phyloP scores from a whole-genome alignment of 1,140 invertebrate genomes.

The Hylaeus anthracinus region DNA sequence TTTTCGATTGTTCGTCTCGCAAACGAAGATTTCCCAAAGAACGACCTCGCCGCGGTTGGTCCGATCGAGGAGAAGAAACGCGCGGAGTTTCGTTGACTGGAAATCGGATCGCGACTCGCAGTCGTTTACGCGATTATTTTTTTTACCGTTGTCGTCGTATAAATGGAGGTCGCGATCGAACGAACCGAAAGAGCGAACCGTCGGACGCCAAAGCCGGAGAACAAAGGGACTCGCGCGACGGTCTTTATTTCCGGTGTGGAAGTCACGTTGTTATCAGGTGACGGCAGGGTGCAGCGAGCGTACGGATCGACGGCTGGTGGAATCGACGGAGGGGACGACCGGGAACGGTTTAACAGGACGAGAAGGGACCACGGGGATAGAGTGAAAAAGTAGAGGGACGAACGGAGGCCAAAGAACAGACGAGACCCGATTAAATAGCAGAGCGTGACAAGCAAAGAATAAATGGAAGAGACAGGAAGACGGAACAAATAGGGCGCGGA shows the following conservation, averaged over 20 bases:
- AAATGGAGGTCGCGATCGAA: constrained; percentile 54
- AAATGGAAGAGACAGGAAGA: not conserved
- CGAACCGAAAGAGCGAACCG: constrained; percentile 38
- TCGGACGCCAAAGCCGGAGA: not conserved
- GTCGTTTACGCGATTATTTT: constrained; percentile 58
- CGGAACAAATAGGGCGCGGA: not conserved
- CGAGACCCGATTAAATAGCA: constrained; percentile 23
- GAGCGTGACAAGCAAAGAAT: constrained; percentile 11
- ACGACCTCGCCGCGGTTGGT: not conserved
- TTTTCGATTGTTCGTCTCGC: no score
- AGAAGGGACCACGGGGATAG: constrained; percentile 4
- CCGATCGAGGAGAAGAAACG: not conserved
- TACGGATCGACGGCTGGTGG: constrained; percentile 7
- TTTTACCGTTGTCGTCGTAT: constrained; percentile 11
- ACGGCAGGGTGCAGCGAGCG: constrained; percentile 20
- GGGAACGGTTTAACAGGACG: constrained; percentile 2
- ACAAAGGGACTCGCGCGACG: constrained; percentile 37
- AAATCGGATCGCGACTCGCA: constrained; percentile 28
- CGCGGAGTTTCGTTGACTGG: no score
- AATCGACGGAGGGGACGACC: no score
- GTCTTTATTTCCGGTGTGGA: constrained; percentile 38
- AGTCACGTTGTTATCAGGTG: constrained; percentile 40
- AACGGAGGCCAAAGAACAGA: not conserved
- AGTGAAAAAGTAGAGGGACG: not conserved
- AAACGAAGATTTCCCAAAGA: constrained; percentile 1